These are phyloP conservation scores for Calliphora vicina DNA, from an alignment of 1,140 invertebrate genomes.

Conservation along the genomic window DNA sequence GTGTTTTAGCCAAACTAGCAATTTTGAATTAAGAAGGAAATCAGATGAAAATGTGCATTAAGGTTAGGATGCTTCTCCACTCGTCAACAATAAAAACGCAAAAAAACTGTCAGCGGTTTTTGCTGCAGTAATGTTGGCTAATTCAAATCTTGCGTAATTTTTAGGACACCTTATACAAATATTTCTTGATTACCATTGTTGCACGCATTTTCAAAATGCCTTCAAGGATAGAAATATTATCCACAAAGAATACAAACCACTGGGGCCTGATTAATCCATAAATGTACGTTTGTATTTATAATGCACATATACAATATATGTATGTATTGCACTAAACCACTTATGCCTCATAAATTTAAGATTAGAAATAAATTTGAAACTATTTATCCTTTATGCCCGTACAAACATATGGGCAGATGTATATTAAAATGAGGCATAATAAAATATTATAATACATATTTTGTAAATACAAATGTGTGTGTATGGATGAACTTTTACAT, in stretches of 20 bases:
- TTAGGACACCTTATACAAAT: too few species aligned
- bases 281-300: neutral
- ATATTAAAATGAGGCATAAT: neutral
- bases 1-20: too few species aligned
- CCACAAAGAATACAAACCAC: neutral
- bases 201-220: neutral
- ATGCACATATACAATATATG: neutral
- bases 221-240: neutral
- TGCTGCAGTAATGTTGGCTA: too few species aligned
- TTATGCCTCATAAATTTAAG: constrained; percentile 13
- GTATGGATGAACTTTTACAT: neutral
- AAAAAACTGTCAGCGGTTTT: too few species aligned
- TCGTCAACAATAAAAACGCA: too few species aligned
- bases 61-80: too few species aligned
- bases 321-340: neutral
- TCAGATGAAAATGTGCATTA: too few species aligned
- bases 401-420: neutral
- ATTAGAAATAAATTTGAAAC: constrained; percentile 11
- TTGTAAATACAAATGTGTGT: neutral
- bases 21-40: too few species aligned
- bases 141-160: too few species aligned
- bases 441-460: too few species aligned
- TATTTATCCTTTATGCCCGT: neutral
- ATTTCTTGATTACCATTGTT: too few species aligned
- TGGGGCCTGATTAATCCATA: neutral